phyloP scores from a whole-genome alignment of 2,888 invertebrate genomes.

The Amorpha juglandis region DNA sequence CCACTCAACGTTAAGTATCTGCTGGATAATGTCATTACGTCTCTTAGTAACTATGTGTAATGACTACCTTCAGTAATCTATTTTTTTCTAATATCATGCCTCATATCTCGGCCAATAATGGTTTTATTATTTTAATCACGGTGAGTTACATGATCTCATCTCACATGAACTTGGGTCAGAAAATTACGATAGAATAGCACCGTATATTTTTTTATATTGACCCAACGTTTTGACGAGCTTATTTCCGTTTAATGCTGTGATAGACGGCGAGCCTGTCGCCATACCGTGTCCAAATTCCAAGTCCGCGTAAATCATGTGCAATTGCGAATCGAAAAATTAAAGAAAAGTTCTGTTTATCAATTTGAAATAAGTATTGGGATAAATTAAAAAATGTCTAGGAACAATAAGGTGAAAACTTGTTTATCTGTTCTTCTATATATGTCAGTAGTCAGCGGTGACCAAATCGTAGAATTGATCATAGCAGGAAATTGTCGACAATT shows the following conservation, averaged over 20 bases:
- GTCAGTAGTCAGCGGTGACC: too few relatives aligned
- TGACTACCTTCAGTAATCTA: constrained; percentile 33
- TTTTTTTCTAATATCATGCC: constrained; percentile 19
- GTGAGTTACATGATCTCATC: constrained; percentile 52
- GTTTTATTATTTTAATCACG: constrained; percentile 47
- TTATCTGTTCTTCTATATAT: neutral
- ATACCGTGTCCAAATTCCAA: too few relatives aligned
- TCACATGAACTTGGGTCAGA: constrained; percentile 47
- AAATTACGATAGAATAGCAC: constrained; percentile 21
- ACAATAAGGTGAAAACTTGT: neutral
- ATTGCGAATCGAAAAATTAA: too few relatives aligned
- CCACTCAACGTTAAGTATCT: neutral
- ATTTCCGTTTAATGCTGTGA: too few relatives aligned
- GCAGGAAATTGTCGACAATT: too few relatives aligned
- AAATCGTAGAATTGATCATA: too few relatives aligned
- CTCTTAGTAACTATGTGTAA: constrained; percentile 33
- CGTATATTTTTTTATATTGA: constrained; percentile 10
- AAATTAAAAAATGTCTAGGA: neutral
- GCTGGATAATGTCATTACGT: constrained; percentile 3
- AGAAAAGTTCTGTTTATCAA: too few relatives aligned
- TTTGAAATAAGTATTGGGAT: too few relatives aligned
- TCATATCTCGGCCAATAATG: constrained; percentile 34
- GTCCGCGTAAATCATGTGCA: too few relatives aligned
- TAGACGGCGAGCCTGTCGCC: too few relatives aligned
- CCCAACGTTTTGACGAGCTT: too few relatives aligned